Conservation (phyloP, 2,113 vertebrate species). For the Bungarus multicinctus region DNA sequence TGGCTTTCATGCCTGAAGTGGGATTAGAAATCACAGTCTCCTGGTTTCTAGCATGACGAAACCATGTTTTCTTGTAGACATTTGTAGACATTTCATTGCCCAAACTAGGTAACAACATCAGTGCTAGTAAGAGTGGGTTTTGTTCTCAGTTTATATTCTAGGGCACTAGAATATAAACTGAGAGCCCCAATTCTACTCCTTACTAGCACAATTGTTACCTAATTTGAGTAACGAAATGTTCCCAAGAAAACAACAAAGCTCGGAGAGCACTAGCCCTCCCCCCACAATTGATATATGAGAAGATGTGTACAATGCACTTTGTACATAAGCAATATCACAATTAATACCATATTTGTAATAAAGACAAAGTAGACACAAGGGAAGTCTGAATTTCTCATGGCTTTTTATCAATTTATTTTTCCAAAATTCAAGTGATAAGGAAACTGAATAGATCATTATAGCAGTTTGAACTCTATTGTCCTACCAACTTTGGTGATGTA, state of each 20-base stretch:
- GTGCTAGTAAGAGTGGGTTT: neutral
- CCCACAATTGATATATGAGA: neutral
- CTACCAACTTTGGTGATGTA: neutral
- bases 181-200: neutral
- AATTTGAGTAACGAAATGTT: neutral
- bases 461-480: neutral
- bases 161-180: neutral
- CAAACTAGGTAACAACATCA: neutral
- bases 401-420: neutral
- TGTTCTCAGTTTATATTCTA: neutral
- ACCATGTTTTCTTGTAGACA: too few relatives aligned
- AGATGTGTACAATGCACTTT: neutral
- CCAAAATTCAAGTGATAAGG: neutral
- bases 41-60: neutral
- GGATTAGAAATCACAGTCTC: neutral
- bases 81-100: too few relatives aligned
- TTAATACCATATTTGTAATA: neutral
- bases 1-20: neutral
- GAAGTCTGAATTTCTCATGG: neutral
- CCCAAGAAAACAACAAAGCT: neutral
- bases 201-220: neutral
- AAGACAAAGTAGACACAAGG: neutral
- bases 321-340: neutral
- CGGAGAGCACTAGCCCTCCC: neutral
- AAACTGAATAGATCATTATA: neutral